phyloP scores from a whole-genome alignment of 2,113 vertebrate genomes.

The Anolis sagrei region DNA sequence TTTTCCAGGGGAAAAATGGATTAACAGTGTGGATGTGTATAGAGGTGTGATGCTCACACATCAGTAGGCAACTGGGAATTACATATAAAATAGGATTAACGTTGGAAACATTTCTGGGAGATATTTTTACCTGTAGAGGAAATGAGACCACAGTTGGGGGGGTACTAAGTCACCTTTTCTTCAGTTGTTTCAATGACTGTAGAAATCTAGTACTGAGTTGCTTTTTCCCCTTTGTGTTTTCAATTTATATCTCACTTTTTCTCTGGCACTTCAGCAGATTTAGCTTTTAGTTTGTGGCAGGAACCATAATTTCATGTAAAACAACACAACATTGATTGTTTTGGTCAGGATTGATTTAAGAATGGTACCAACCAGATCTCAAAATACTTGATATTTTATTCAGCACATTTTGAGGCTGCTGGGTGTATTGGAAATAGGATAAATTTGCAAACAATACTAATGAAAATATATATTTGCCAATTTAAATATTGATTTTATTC shows the following conservation, averaged over 20 bases:
- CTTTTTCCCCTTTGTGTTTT: neutral
- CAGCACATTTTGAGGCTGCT: neutral
- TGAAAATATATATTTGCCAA: neutral
- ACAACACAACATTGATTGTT: neutral
- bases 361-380: neutral
- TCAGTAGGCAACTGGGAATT: neutral
- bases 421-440: neutral
- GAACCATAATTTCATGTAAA: neutral
- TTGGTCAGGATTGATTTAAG: neutral
- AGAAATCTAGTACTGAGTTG: neutral
- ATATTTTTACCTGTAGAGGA: neutral
- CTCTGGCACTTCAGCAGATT: neutral
- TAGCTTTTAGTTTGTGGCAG: neutral
- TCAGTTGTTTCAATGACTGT: neutral
- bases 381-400: neutral
- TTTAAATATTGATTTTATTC: conserved; percentile 25
- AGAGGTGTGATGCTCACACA: neutral
- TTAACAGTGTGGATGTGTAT: neutral
- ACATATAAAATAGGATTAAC: neutral
- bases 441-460: neutral
- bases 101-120: neutral
- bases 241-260: too few species aligned
- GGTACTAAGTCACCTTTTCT: neutral
- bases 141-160: neutral
- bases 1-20: neutral